Percentiles rank a stretch among this genome's conserved stretches.
These are phyloP conservation scores for Spodoptera picta DNA, from an alignment of 2,888 invertebrate genomes.

Conservation along the genomic window DNA sequence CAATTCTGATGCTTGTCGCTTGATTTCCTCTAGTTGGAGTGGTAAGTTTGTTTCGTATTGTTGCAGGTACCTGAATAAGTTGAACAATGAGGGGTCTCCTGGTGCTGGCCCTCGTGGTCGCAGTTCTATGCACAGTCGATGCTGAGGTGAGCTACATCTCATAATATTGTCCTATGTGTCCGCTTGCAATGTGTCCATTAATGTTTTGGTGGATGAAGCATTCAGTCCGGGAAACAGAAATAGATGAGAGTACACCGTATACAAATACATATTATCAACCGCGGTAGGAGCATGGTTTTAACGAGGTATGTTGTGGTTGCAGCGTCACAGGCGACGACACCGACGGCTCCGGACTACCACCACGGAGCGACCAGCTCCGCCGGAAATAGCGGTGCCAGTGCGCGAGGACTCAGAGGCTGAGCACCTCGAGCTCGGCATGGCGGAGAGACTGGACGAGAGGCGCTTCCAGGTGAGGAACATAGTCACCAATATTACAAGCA, in stretches of 20 bases:
- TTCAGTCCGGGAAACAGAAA: too few species aligned
- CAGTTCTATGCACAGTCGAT: constrained; percentile 74
- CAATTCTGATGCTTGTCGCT: too few species aligned
- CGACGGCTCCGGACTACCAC: constrained; percentile 76
- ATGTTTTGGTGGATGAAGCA: too few species aligned
- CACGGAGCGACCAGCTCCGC: constrained; percentile 64
- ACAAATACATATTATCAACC: too few species aligned
- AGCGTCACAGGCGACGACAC: constrained; percentile 75
- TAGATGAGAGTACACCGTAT: too few species aligned
- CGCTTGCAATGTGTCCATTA: too few species aligned
- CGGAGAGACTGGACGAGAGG: constrained; percentile 78
- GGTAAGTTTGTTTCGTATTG: constrained; percentile 9
- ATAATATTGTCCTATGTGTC: too few species aligned
- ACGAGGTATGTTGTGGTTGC: not conserved
- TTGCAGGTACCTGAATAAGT: constrained; percentile 51
- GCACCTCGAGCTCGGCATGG: constrained; percentile 79
- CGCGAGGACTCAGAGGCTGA: constrained; percentile 75
- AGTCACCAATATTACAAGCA: too few species aligned
- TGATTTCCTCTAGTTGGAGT: too few species aligned
- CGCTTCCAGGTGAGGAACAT: constrained; percentile 74
- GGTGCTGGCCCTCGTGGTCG: constrained; percentile 77
- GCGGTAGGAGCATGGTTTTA: not conserved
- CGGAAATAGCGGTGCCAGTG: constrained; percentile 49
- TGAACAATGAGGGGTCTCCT: constrained; percentile 75
- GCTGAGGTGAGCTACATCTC: constrained; percentile 67